Conservation (phyloP, 1,140 invertebrate species). For the Anastrepha obliqua region DNA sequence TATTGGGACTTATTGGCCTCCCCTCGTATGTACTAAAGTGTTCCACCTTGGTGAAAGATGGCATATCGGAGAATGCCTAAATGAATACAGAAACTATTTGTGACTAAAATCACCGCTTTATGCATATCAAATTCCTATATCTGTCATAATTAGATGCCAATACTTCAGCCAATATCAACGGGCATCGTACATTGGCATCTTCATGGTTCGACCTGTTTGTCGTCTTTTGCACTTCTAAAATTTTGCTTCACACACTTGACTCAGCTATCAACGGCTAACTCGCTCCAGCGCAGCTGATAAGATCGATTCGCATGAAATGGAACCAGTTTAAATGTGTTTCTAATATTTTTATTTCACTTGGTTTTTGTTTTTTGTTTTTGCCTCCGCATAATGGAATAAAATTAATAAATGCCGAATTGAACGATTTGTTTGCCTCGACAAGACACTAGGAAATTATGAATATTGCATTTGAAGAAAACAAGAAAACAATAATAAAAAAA, state of each 20-base stretch:
- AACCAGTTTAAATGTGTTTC: slow-evolving; percentile 39
- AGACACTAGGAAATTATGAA: slow-evolving; percentile 33
- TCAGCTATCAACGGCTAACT: neutral
- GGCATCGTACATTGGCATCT: neutral
- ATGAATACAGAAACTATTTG: neutral
- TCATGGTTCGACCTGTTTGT: too few species aligned
- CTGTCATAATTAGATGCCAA: slow-evolving; percentile 16
- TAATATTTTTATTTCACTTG: slow-evolving; percentile 3
- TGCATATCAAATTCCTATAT: slow-evolving; percentile 9
- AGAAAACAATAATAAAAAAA: neutral
- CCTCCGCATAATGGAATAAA: neutral
- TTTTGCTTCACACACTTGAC: neutral
- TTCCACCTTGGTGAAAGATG: too few species aligned
- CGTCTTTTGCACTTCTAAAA: neutral
- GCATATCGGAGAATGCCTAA: too few species aligned
- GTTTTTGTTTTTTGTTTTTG: neutral
- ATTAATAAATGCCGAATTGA: slow-evolving; percentile 46
- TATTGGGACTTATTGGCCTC: too few species aligned
- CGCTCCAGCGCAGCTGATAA: neutral
- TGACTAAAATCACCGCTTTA: slow-evolving; percentile 21
- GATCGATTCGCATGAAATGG: slow-evolving; percentile 22
- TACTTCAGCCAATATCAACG: neutral
- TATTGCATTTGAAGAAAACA: neutral
- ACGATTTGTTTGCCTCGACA: slow-evolving; percentile 36
- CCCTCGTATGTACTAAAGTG: too few species aligned